A percentile compares a stretch with the other conserved stretches of the same genome.
Conservation (phyloP, 2,113 vertebrate species). For the Lepus europaeus region DNA sequence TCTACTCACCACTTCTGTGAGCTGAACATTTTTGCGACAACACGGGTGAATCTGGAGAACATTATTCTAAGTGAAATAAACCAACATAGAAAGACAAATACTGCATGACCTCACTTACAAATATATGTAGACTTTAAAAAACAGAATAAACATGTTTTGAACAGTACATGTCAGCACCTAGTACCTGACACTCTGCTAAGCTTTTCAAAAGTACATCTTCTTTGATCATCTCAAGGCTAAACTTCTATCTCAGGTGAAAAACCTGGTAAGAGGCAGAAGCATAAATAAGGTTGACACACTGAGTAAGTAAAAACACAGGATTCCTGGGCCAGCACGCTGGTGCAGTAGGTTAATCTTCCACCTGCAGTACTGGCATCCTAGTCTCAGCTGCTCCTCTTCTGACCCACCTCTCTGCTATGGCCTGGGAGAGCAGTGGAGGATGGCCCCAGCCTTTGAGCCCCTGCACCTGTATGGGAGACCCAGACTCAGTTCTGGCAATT, state of each 20-base stretch:
- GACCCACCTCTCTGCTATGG: too few species aligned
- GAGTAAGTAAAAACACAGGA: not conserved
- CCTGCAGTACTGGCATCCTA: too few species aligned
- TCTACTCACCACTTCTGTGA: not conserved
- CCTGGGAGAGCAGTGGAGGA: too few species aligned
- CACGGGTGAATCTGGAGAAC: not conserved
- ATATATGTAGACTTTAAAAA: not conserved
- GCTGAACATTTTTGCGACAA: not conserved
- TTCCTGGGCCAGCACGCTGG: too few species aligned
- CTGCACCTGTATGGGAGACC: too few species aligned
- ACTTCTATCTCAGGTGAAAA: not conserved
- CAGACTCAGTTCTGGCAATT: too few species aligned
- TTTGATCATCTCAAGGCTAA: constrained; percentile 15
- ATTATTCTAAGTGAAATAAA: not conserved
- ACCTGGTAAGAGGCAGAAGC: not conserved
- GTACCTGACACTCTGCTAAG: not conserved
- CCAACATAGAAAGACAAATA: not conserved
- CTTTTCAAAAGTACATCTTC: not conserved
- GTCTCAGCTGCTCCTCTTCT: too few species aligned
- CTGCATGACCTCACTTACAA: not conserved
- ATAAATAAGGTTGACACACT: not conserved
- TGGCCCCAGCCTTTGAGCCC: too few species aligned
- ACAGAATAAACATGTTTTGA: not conserved
- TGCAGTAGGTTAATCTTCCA: too few species aligned
- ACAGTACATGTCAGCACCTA: not conserved